Conservation (phyloP, 92 coral and sea anemone genomes). For the Epizoanthus rinbou region DNA sequence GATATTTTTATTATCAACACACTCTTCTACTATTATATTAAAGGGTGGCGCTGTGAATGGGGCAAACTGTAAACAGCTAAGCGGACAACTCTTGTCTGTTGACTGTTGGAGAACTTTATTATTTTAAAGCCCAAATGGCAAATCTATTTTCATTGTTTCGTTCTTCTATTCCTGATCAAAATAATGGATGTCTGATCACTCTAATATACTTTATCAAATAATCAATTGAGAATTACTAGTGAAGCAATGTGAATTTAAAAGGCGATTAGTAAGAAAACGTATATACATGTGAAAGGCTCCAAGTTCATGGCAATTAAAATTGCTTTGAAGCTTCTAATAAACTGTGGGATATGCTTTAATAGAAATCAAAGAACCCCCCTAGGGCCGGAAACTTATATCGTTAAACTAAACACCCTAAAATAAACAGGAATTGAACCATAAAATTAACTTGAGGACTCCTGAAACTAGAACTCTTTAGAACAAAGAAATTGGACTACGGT, state of each 20-base stretch:
- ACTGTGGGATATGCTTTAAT: not conserved
- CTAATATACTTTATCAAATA: too few species aligned
- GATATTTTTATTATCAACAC: not conserved
- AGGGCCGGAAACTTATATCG: not conserved
- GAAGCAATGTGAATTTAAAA: not conserved
- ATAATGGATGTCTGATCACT: not conserved
- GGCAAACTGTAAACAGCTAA: not conserved
- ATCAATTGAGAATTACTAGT: not conserved
- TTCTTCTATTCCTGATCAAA: not conserved
- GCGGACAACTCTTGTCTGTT: not conserved
- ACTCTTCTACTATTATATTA: not conserved
- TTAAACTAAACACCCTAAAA: slow-evolving; percentile 1
- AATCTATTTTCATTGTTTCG: too few species aligned
- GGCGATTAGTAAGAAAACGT: not conserved
- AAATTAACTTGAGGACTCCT: not conserved
- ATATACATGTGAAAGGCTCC: too few species aligned
- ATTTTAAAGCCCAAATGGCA: too few species aligned
- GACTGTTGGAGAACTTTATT: slow-evolving; percentile 1
- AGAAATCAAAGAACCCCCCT: slow-evolving; percentile 3
- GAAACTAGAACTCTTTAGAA: not conserved
- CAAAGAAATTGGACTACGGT: not conserved
- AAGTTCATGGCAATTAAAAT: not conserved
- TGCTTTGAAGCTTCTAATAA: slow-evolving; percentile 7
- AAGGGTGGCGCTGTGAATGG: not conserved
- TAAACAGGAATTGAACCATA: slow-evolving; percentile 17